Conservation (phyloP, 2,113 vertebrate genomes). For the Mobula hypostoma region DNA sequence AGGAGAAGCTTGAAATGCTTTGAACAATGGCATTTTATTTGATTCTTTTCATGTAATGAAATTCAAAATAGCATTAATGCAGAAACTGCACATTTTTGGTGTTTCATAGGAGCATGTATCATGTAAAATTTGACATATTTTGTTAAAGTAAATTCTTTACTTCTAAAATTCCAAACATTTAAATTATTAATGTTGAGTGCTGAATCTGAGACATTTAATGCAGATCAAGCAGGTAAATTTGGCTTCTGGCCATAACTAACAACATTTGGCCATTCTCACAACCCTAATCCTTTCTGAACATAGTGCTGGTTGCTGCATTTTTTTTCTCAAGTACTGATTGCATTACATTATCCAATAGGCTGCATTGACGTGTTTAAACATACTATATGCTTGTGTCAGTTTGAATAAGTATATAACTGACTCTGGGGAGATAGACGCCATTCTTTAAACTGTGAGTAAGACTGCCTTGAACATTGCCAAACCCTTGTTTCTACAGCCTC, state of each 20-base stretch:
- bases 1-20: slow-evolving; percentile 47
- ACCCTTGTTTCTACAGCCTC: not conserved
- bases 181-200: not conserved
- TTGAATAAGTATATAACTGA: not conserved
- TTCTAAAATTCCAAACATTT: not conserved
- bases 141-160: not conserved
- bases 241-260: not conserved
- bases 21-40: slow-evolving; percentile 41
- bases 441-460: not conserved
- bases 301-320: not conserved
- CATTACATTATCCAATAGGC: not conserved
- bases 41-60: not conserved
- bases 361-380: not conserved
- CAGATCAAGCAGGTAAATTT: not conserved
- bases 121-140: not conserved
- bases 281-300: not conserved
- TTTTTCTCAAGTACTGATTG: not conserved
- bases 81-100: too few species aligned
- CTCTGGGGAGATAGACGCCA: not conserved
- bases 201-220: not conserved
- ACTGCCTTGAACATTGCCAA: not conserved
- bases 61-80: not conserved
- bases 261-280: not conserved
- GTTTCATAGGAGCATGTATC: not conserved
- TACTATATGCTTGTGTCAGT: not conserved